Base-by-base conservation (phyloP, 1,140 invertebrate species). In the Trichogramma pretiosum region DNA sequence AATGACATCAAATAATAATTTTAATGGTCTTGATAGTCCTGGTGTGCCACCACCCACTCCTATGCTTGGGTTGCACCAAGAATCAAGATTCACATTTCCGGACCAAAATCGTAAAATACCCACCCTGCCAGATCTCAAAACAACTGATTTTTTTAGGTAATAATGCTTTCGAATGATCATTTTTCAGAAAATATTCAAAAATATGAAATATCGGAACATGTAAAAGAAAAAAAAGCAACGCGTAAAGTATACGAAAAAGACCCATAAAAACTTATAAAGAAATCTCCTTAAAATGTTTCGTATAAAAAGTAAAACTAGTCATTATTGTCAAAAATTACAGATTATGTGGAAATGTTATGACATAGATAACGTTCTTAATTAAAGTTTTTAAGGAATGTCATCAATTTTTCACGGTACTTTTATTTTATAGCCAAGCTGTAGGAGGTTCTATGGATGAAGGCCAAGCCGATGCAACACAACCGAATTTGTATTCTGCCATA, bases 81-180 rank as follows among this genome's bases (percentile, higher is more conserved):
- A 68, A 30, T 53, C 55, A 13, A 72, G 70, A 51, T 73, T 77
- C 54, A 69, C 61, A 5, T 75, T 75, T 52, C 51, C 60, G 28
- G 50, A 52, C 9, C 48, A 50, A 22, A 35, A 42, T 17, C 61
- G 59, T 54, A 65, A 70, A 28, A 67, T 70, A 55, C 76, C 77
- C 16, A 72, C 76, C 17, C 55, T 78, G 36, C 77, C 77, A 7
- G 76, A 80, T 60, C 65, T 80, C 19, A 70, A 75, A 51, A 65
- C 78, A 1, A 56, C 67, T 4, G 77, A 80, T 46, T 78, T 78
- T 61, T 79, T 79, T 60, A 76, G 70, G 70, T 77, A 64, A n/a
- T n/a, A n/a, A n/a, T n/a, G n/a, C n/a, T n/a, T n/a, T n/a, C n/a
- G n/a, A 68, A 47, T 17, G 17, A 7, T 3, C 9, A 32, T 14